Conservation (phyloP, 2,113 vertebrate species). For the Sebastes schlegelii region DNA sequence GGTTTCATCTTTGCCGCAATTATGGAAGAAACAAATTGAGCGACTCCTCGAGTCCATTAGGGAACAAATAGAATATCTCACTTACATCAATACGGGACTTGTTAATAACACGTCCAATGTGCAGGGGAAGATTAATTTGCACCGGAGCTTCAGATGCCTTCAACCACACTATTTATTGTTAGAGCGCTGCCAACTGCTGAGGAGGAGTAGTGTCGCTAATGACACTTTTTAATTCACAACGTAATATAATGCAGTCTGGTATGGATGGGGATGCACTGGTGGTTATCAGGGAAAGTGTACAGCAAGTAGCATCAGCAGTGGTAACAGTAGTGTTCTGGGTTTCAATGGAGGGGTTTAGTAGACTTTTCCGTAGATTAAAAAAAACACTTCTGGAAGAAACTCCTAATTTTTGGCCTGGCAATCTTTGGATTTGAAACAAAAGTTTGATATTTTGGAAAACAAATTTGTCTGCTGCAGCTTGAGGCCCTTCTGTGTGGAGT, state of each 20-base stretch:
- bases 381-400: not conserved
- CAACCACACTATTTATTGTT: constrained; percentile 8
- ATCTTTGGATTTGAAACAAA: not conserved
- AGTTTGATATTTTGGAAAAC: not conserved
- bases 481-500: too few relatives aligned
- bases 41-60: constrained; percentile 60
- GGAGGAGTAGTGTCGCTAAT: not conserved
- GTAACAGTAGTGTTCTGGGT: not conserved
- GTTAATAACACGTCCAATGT: constrained; percentile 37
- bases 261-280: not conserved
- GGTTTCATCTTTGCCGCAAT: constrained; percentile 62
- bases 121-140: constrained; percentile 33
- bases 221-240: not conserved
- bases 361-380: not conserved
- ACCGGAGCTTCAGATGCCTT: not conserved
- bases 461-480: too few relatives aligned
- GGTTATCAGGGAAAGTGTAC: not conserved
- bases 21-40: constrained; percentile 69
- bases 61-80: constrained; percentile 57
- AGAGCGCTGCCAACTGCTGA: constrained; percentile 18
- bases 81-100: constrained; percentile 50
- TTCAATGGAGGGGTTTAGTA: not conserved
- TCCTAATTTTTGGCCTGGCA: not conserved
- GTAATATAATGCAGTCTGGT: not conserved
- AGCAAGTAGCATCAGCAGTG: not conserved